A percentile compares a stretch with the other conserved stretches of the same genome.
Conservation (phyloP, 2,797 vertebrate species). For the Rhinatrema bivittatum region DNA sequence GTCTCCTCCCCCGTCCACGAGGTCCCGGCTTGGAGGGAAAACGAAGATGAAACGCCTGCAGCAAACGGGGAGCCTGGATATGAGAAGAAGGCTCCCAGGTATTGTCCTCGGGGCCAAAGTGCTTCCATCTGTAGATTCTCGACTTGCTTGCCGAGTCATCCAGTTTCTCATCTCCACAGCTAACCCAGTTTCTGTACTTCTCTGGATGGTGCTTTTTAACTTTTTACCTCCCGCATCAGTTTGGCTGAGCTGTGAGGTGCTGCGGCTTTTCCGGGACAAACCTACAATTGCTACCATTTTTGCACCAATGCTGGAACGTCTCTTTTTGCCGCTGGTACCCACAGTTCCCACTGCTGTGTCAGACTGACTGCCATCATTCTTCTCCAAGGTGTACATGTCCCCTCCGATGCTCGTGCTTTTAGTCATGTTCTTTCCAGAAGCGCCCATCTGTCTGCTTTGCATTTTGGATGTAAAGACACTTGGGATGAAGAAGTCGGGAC, state of each 20-base stretch:
- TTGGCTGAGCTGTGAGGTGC: conserved; percentile 96
- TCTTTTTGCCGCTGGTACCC: conserved; percentile 79
- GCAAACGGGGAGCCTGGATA: too few species aligned
- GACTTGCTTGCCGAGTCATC: conserved; percentile 92
- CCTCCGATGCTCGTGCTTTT: conserved; percentile 96
- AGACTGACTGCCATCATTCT: conserved; percentile 93
- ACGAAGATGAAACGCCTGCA: too few species aligned
- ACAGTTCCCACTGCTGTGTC: conserved; percentile 85
- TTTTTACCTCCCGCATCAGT: conserved; percentile 98
- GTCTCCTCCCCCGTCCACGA: too few species aligned
- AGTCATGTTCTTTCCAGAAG: conserved; percentile 80
- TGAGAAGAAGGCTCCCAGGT: too few species aligned
- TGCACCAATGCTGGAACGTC: conserved; percentile 94
- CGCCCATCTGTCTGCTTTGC: conserved; percentile 96
- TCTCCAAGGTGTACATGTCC: conserved; percentile 93
- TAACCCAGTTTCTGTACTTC: conserved; percentile 95
- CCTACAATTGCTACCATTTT: conserved; percentile 98
- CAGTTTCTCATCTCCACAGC: conserved; percentile 97
- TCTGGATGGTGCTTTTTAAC: conserved; percentile 90
- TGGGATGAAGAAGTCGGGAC: too few species aligned
- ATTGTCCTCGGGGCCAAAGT: too few species aligned
- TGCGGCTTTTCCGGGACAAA: conserved; percentile 90
- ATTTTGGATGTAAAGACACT: conserved; percentile 99
- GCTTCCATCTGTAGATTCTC: conserved; percentile 92
- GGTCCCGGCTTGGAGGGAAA: too few species aligned